phyloP scores from a whole-genome alignment of 1,140 invertebrate species.

The Pogonognathellus flavescens region DNA sequence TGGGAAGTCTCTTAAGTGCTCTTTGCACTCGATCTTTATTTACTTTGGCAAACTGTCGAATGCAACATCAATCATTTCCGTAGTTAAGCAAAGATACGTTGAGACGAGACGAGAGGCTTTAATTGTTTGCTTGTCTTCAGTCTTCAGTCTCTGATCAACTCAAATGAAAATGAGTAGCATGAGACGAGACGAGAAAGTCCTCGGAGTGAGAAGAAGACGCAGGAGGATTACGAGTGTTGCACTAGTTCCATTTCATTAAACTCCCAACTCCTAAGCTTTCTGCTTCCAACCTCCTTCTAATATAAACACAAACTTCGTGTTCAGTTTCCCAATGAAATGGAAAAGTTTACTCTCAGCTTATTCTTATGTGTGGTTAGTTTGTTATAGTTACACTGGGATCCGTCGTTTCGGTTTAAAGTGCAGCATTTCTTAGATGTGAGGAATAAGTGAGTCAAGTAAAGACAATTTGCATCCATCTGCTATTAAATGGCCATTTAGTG shows the following conservation, averaged over 20 bases:
- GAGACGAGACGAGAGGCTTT: background rate
- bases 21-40: background rate
- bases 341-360: no score
- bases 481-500: background rate
- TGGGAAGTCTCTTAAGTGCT: background rate
- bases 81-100: background rate
- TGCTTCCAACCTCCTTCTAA: no score
- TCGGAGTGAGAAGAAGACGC: no score
- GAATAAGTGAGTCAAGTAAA: background rate
- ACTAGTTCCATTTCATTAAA: no score
- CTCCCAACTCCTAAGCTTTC: no score
- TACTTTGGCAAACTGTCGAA: conserved; percentile 4
- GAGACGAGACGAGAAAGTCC: no score
- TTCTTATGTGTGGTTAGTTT: no score
- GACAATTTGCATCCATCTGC: conserved; percentile 8
- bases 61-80: background rate
- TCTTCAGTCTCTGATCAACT: background rate
- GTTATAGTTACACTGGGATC: no score
- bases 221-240: no score
- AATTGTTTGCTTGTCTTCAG: background rate
- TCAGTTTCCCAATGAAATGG: no score
- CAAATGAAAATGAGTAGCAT: background rate
- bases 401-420: no score
- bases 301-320: no score
- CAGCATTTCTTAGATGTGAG: background rate